phyloP scores from a whole-genome alignment of 2,888 invertebrate species.

The Myopa tessellatipennis region DNA sequence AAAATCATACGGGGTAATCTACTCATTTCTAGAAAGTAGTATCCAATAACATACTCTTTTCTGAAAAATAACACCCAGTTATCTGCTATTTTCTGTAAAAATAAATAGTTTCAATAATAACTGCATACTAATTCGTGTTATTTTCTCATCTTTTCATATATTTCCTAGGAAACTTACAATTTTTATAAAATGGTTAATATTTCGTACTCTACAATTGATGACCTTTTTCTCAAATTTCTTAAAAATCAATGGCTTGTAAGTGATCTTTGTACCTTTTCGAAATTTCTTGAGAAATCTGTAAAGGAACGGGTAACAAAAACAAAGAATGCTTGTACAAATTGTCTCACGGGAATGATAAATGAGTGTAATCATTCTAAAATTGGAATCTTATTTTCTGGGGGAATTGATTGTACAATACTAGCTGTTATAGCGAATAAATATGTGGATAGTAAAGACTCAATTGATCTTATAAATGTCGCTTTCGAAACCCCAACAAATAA shows the following conservation, averaged over 20 bases:
- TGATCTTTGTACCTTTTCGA: constrained; percentile 64
- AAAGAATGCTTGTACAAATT: constrained; percentile 74
- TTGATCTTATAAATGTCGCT: constrained; percentile 95
- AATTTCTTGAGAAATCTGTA: constrained; percentile 73
- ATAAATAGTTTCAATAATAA: no score
- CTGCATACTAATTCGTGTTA: no score
- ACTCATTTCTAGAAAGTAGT: no score
- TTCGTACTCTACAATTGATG: constrained; percentile 15
- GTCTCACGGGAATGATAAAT: constrained; percentile 63
- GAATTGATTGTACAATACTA: constrained; percentile 93
- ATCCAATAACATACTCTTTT: no score
- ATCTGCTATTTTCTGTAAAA: no score
- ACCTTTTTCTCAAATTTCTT: constrained; percentile 67
- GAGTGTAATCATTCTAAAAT: constrained; percentile 75
- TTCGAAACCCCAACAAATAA: constrained; percentile 71
- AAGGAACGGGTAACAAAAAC: constrained; percentile 73
- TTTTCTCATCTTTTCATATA: constrained; percentile 40
- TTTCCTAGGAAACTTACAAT: constrained; percentile 52
- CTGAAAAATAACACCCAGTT: no score
- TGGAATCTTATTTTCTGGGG: constrained; percentile 94
- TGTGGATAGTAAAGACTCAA: constrained; percentile 74
- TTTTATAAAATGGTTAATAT: constrained; percentile 49
- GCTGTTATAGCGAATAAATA: constrained; percentile 82
- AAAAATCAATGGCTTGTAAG: constrained; percentile 53
- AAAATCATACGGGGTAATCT: no score